phyloP scores from a whole-genome alignment of 2,797 vertebrate species.

The Holocentrus rufus region DNA sequence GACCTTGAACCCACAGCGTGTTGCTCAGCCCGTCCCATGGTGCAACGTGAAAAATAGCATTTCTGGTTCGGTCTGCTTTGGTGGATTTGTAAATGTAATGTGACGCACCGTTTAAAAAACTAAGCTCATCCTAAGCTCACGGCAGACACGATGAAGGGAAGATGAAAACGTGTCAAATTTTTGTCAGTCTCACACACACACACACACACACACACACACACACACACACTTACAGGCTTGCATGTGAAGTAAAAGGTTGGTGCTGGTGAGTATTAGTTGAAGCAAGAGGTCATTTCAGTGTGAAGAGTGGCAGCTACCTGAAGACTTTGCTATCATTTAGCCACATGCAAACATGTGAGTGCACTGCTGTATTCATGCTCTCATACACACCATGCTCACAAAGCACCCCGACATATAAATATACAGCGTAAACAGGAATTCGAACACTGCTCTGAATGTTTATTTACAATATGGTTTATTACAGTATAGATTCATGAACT shows the following conservation, averaged over 20 bases:
- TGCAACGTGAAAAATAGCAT: background rate
- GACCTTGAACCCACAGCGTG: background rate
- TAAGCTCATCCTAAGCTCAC: background rate
- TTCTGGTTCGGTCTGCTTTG: background rate
- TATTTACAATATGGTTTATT: constrained; percentile 28
- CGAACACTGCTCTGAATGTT: background rate
- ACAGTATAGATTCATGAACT: constrained; percentile 37
- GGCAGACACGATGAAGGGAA: constrained; percentile 4
- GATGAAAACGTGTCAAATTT: constrained; percentile 10
- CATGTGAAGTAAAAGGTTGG: background rate
- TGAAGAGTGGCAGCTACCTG: constrained; percentile 11
- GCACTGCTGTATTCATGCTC: constrained; percentile 46
- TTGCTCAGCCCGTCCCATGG: background rate
- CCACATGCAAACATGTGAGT: constrained; percentile 47
- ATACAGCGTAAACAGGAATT: constrained; percentile 11
- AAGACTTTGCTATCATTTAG: constrained; percentile 1
- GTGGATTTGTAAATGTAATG: constrained; percentile 3
- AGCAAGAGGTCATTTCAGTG: background rate
- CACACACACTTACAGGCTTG: background rate
- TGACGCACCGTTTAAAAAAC: constrained; percentile 7
- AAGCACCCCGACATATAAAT: constrained; percentile 24
- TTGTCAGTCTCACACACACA: constrained; percentile 6
- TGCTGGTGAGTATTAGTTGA: background rate
- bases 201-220: background rate
- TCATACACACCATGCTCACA: constrained; percentile 37